A percentile compares a stretch with the other conserved stretches of the same genome.
Conservation (phyloP, 2,113 vertebrate genomes). For the Sardina pilchardus region DNA sequence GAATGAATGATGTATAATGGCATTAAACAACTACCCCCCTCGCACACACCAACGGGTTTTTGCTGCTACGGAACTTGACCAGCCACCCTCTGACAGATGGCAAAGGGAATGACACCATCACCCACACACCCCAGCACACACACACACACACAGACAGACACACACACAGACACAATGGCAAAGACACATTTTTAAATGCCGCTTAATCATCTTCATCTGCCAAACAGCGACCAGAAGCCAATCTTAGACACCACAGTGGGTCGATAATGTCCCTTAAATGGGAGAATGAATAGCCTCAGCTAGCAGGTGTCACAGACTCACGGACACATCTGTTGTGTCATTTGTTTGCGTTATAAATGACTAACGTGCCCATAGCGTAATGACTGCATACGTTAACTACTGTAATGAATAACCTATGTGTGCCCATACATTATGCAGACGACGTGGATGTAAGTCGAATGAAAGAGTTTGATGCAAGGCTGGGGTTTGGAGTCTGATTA, state of each 20-base stretch:
- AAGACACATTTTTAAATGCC: neutral
- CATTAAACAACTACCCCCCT: neutral
- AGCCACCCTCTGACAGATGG: neutral
- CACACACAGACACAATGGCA: slow-evolving; percentile 6
- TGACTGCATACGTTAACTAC: neutral
- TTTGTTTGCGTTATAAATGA: neutral
- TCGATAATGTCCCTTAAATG: slow-evolving; percentile 4
- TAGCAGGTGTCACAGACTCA: neutral
- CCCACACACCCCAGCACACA: neutral
- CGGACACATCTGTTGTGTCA: neutral
- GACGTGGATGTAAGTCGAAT: neutral
- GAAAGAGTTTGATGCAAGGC: neutral
- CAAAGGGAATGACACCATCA: neutral
- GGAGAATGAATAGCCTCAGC: neutral
- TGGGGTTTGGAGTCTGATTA: neutral
- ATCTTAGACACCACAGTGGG: neutral
- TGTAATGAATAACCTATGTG: slow-evolving; percentile 5
- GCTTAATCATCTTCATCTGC: slow-evolving; percentile 11
- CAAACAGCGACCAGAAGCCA: neutral
- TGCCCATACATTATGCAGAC: neutral
- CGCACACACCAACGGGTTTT: neutral
- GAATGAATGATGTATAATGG: neutral
- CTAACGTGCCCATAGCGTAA: neutral
- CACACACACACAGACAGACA: neutral
- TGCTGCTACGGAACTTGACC: neutral